Evolutionary conservation across 2,888 invertebrate species (phyloP), one percentile per base, ranked within the genome.

Genomic region (Acrobasis suavella): DNA sequence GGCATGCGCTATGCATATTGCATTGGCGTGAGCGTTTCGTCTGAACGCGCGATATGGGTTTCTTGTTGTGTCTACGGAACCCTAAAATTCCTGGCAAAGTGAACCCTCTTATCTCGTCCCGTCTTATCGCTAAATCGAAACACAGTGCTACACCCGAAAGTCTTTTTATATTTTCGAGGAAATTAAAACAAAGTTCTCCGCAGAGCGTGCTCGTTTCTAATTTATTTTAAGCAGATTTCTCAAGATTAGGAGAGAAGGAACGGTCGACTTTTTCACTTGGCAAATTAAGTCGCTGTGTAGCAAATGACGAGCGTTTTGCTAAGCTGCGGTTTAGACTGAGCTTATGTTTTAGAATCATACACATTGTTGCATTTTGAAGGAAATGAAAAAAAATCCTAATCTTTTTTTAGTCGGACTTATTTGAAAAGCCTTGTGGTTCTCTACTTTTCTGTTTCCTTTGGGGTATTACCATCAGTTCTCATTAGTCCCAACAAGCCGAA

Each of bases 141-240:
- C 56, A 56, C 42, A 56, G 22, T 42, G 56, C 22, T 42, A 17
- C 16, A 50, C 50, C 54, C 62, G 16, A 50, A 62, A 74, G 63
- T 54, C 63, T 67, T 66, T 67, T 78, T 77, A 79, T 75, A 73
- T 78, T 78, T 75, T 65, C 62, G 65, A 66, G 72, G 72, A 81
- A 80, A 80, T 78, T 76, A 82, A 81, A 81, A 74, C 74, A 79
- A 82, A 82, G 78, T 82, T 80, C 74, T 69, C 67, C 65, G 69
- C 67, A 65, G 67, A 66, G 72, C 73, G 72, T 69, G 73, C 67
- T 69, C 73, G 70, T 74, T 77, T 72, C 72, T 75, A 79, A 81
- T 81, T 80, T 79, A 78, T 77, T 79, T 79, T 77, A 79, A 78
- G 77, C 74, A 77, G 80, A 81, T 73, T 81, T 73, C 73, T 67